phyloP scores from a whole-genome alignment of 2,888 invertebrate species.

The Drosophila villosipedis region DNA sequence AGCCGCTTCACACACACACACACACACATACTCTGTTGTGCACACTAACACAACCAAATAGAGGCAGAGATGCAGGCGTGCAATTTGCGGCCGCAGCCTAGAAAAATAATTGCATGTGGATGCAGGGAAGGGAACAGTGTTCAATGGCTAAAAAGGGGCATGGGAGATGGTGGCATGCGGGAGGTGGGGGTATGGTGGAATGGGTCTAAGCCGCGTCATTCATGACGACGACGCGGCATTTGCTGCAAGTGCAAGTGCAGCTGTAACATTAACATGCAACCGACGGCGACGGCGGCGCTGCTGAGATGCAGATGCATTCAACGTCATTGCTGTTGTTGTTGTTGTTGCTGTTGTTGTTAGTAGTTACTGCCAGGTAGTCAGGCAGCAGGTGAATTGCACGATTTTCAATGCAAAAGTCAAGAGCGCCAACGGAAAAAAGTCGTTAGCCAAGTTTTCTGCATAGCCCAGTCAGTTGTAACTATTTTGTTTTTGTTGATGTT shows the following conservation, averaged over 20 bases:
- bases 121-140: slow-evolving; percentile 33
- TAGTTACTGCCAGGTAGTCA: slow-evolving; percentile 54
- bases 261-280: slow-evolving; percentile 82
- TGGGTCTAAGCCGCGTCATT: slow-evolving; percentile 70
- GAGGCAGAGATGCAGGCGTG: slow-evolving; percentile 58
- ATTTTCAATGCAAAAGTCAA: slow-evolving; percentile 84
- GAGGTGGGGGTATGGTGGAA: slow-evolving; percentile 13
- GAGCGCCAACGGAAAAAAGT: slow-evolving; percentile 81
- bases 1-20: slow-evolving; percentile 31
- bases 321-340: slow-evolving; percentile 63
- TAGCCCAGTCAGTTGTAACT: slow-evolving; percentile 65
- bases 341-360: slow-evolving; percentile 47
- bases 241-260: slow-evolving; percentile 80
- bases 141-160: slow-evolving; percentile 37
- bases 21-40: slow-evolving; percentile 7
- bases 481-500: slow-evolving; percentile 52
- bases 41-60: slow-evolving; percentile 14
- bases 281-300: slow-evolving; percentile 34
- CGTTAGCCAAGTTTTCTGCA: slow-evolving; percentile 79
- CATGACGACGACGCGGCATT: slow-evolving; percentile 70
- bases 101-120: slow-evolving; percentile 76
- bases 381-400: slow-evolving; percentile 84
- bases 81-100: slow-evolving; percentile 76
- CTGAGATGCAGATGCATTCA: slow-evolving; percentile 78
- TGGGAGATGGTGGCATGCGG: slow-evolving; percentile 11